Evolutionary conservation across 1,140 invertebrate species (phyloP), one percentile per base, ranked within the genome.

Genomic region (Diplogasteroides magnus): DNA sequence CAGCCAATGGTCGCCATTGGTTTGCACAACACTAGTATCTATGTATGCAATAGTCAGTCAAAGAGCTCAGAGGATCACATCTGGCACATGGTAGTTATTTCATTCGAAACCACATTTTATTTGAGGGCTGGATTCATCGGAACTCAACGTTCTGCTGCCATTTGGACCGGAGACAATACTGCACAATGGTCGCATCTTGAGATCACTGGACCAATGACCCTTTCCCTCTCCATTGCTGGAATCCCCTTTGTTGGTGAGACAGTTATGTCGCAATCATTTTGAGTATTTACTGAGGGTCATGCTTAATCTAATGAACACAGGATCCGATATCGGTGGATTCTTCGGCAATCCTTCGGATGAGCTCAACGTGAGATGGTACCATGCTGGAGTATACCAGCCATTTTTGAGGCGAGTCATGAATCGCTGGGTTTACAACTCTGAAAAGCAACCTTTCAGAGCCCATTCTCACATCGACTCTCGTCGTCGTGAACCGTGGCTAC

Each of bases 141-240:
- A 0, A 89, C 90, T 2, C 96, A 98, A 85, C 88, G 94, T 77
- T 79, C 70, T 76, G 89, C 91, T 0, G 90, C 94, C 23, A 89
- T 97, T 26, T 99, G 97, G 97, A 99, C 97, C 0, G 97, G 97
- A 0, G 97, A 99, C 83, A 99, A 99, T 80, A 87, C 87, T 56
- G 95, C 91, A 0, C 91, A 97, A 62, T 99, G 96, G 96, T 85
- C 87, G 3, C 94, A 97, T 86, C 85, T 99, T n/a, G 88, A 89
- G 68, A 87, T 89, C 11, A 90, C 91, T 15, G 88, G 93, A 61
- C 93, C 94, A 0, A 98, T 98, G 96, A 91, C 97, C 79, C 84
- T 99, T 0, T 91, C 91, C 0, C 83, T 96, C 3, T 89, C 90
- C 19, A 84, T 97, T 1, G 88, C 90, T 26, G 97, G 97, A 0